Percentiles rank a stretch among this genome's conserved stretches.
phyloP scores from a whole-genome alignment of 1,140 invertebrate species.

The Epicauta chinensis region DNA sequence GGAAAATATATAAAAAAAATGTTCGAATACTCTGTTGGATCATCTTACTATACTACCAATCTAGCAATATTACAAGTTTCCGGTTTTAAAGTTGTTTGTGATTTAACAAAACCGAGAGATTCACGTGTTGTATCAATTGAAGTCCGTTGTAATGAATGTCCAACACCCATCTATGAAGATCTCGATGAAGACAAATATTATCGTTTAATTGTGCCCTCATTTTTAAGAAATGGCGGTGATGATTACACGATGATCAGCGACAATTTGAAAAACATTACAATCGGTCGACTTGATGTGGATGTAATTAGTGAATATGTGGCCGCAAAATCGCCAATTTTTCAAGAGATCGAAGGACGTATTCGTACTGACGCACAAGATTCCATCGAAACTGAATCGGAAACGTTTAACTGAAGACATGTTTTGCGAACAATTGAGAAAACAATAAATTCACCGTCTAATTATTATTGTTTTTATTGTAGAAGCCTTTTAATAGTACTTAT shows the following conservation, averaged over 20 bases:
- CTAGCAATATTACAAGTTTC: slow-evolving; percentile 44
- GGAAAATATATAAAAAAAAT: slow-evolving; percentile 47
- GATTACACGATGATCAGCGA: slow-evolving; percentile 42
- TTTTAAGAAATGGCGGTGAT: slow-evolving; percentile 62
- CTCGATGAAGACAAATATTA: slow-evolving; percentile 51
- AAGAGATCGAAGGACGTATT: slow-evolving; percentile 41
- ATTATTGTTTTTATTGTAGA: too few species aligned
- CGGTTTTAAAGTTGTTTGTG: slow-evolving; percentile 48
- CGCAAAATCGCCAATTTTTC: slow-evolving; percentile 36
- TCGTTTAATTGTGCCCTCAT: slow-evolving; percentile 54
- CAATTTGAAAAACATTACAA: slow-evolving; percentile 27
- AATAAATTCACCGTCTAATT: too few species aligned
- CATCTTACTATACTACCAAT: slow-evolving; percentile 39
- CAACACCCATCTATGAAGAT: slow-evolving; percentile 54
- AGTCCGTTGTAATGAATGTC: slow-evolving; percentile 58
- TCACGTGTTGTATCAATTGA: slow-evolving; percentile 50
- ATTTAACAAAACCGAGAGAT: slow-evolving; percentile 48
- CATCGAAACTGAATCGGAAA: too few species aligned
- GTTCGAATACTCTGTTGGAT: slow-evolving; percentile 42
- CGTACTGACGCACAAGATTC: slow-evolving; percentile 2
- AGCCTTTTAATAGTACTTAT: too few species aligned
- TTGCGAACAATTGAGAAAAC: too few species aligned
- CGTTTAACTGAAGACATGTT: too few species aligned
- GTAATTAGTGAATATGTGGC: slow-evolving; percentile 38
- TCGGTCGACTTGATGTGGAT: slow-evolving; percentile 30